A percentile compares a stretch with the other conserved stretches of the same genome.
These are phyloP conservation scores for Linyphia triangularis DNA, from an alignment of 2,888 invertebrate species.

Conservation along the genomic window DNA sequence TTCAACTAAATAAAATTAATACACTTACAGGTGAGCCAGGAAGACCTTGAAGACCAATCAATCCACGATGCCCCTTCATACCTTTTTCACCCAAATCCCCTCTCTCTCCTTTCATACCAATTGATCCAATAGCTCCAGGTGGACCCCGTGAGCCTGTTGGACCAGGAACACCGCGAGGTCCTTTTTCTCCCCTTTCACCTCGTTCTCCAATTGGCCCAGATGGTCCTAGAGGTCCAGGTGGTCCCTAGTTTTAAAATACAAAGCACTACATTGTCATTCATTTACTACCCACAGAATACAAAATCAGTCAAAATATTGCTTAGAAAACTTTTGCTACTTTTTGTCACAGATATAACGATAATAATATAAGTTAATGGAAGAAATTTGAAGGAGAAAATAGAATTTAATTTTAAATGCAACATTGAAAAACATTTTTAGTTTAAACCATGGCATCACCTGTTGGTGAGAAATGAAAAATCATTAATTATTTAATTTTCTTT, in stretches of 20 bases:
- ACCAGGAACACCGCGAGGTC: slow-evolving; percentile 81
- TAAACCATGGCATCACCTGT: too few species aligned
- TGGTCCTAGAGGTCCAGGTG: slow-evolving; percentile 77
- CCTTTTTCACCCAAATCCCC: slow-evolving; percentile 86
- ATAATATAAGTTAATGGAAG: too few species aligned
- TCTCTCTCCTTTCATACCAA: slow-evolving; percentile 85
- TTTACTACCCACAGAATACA: too few species aligned
- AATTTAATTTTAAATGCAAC: too few species aligned
- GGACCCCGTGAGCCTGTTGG: slow-evolving; percentile 82
- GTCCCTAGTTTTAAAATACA: slow-evolving; percentile 57
- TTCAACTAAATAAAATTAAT: not conserved
- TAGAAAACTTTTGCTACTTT: too few species aligned
- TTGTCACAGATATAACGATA: too few species aligned
- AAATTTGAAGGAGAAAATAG: too few species aligned
- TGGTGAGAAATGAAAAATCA: too few species aligned
- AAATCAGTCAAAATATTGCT: too few species aligned
- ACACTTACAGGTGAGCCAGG: slow-evolving; percentile 83
- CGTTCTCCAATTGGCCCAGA: slow-evolving; percentile 77
- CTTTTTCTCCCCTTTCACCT: slow-evolving; percentile 77
- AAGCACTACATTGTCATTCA: too few species aligned
- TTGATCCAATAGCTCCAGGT: slow-evolving; percentile 89
- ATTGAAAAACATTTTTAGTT: too few species aligned
- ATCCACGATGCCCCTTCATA: slow-evolving; percentile 89
- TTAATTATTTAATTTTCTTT: too few species aligned
- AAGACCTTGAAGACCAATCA: slow-evolving; percentile 89